Evolutionary conservation across 1,140 invertebrate genomes (phyloP).

Genomic region (Eumeta japonica): DNA sequence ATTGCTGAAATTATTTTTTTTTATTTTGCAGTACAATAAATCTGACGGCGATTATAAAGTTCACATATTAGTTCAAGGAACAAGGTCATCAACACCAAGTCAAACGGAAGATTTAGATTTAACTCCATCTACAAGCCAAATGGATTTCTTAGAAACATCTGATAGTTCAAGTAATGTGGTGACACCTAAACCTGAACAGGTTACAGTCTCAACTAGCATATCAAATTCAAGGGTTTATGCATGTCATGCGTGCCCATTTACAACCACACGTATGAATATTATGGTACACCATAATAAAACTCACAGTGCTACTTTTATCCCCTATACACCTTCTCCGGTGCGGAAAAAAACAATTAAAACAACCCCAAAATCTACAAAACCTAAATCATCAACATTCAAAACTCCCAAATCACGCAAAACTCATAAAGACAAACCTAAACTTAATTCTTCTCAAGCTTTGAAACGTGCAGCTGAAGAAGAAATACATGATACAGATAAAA

Average conservation of each 20-base stretch:
- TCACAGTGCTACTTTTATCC: slow-evolving; percentile 49
- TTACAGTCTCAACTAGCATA: slow-evolving; percentile 18
- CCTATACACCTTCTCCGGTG: slow-evolving; percentile 45
- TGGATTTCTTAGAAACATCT: slow-evolving; percentile 19
- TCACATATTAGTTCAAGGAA: slow-evolving; percentile 59
- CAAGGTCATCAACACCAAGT: slow-evolving; percentile 23
- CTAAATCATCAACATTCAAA: slow-evolving; percentile 31
- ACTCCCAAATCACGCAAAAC: slow-evolving; percentile 28
- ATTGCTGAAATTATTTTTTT: slow-evolving; percentile 8
- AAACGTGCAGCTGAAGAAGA: slow-evolving; percentile 29
- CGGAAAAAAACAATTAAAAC: slow-evolving; percentile 25
- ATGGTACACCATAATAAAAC: slow-evolving; percentile 69
- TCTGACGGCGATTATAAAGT: slow-evolving; percentile 64
- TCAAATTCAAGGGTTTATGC: slow-evolving; percentile 54
- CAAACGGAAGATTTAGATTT: slow-evolving; percentile 18
- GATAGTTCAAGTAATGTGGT: slow-evolving; percentile 9
- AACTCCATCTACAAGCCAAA: slow-evolving; percentile 31
- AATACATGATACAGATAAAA: slow-evolving; percentile 20
- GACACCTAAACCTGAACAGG: slow-evolving; percentile 9
- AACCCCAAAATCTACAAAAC: slow-evolving; percentile 22
- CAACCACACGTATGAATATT: slow-evolving; percentile 65
- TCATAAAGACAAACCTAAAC: slow-evolving; percentile 31
- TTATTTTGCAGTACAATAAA: slow-evolving; percentile 35
- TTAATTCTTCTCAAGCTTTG: slow-evolving; percentile 20
- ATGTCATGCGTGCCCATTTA: slow-evolving; percentile 66